Evolutionary conservation across 2,797 vertebrate genomes (phyloP).

Genomic region (Tokudaia tokunoshimensis): DNA sequence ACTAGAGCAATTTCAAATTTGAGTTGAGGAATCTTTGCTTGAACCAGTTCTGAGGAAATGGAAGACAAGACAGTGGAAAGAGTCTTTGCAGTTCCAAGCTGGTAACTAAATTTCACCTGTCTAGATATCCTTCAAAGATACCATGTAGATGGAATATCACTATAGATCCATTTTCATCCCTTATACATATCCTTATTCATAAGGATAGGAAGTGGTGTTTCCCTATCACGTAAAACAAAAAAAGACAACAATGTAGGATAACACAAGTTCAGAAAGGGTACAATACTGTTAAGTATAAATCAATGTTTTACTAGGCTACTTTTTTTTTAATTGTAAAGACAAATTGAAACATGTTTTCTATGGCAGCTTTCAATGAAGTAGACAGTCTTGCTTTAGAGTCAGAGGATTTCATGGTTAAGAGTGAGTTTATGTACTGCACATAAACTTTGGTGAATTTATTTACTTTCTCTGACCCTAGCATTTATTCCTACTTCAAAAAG

Average conservation of each 20-base stretch:
- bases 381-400: not conserved
- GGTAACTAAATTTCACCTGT: not conserved
- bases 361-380: not conserved
- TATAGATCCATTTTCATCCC: not conserved
- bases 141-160: not conserved
- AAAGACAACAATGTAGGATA: not conserved
- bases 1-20: constrained; percentile 27
- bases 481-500: not conserved
- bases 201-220: not conserved
- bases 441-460: not conserved
- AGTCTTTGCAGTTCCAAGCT: not conserved
- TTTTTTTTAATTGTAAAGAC: not conserved
- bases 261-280: not conserved
- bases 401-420: not conserved
- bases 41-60: not conserved
- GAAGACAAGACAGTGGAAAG: not conserved
- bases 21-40: not conserved
- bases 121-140: not conserved
- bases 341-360: not conserved
- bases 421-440: not conserved
- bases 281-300: not conserved
- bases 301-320: not conserved
- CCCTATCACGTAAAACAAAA: not conserved
- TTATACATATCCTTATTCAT: not conserved
- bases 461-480: not conserved